Conservation (phyloP, 2,797 vertebrate genomes). For the Telmatherina bonti region DNA sequence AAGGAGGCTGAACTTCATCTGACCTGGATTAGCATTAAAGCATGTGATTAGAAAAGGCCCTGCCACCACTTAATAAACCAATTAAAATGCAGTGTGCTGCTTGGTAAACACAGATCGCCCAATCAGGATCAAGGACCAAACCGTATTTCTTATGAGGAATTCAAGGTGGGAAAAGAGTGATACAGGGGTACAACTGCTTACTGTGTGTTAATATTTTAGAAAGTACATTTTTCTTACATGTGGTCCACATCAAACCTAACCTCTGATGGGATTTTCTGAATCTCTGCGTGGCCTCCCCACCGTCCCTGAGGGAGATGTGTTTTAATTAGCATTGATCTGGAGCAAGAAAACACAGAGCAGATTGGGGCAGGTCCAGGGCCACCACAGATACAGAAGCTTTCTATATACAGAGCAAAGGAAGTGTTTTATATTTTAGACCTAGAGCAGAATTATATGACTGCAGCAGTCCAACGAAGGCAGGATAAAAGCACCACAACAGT, state of each 20-base stretch:
- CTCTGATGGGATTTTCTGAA: slow-evolving; percentile 58
- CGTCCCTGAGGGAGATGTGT: slow-evolving; percentile 65
- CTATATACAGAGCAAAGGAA: slow-evolving; percentile 57
- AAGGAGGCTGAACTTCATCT: slow-evolving; percentile 26
- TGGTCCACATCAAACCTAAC: slow-evolving; percentile 20
- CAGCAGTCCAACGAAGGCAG: not conserved
- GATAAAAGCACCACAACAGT: not conserved
- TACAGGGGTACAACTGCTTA: slow-evolving; percentile 10
- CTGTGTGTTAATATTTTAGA: slow-evolving; percentile 37
- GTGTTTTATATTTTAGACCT: slow-evolving; percentile 38
- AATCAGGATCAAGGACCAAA: slow-evolving; percentile 20
- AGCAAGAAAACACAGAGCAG: slow-evolving; percentile 67
- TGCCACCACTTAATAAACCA: slow-evolving; percentile 19
- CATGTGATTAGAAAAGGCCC: slow-evolving; percentile 19
- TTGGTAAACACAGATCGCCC: slow-evolving; percentile 15
- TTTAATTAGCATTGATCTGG: slow-evolving; percentile 81
- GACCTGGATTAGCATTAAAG: slow-evolving; percentile 41
- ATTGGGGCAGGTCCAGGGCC: slow-evolving; percentile 69
- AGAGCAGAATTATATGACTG: not conserved
- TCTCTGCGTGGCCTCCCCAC: slow-evolving; percentile 51
- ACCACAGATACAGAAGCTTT: slow-evolving; percentile 51
- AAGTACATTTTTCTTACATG: slow-evolving; percentile 19
- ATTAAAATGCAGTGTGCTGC: slow-evolving; percentile 1
- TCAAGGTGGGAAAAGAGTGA: not conserved
- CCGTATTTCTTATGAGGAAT: slow-evolving; percentile 6